Conservation (phyloP, 2,113 vertebrate species). For the Atlantisia rogersi region DNA sequence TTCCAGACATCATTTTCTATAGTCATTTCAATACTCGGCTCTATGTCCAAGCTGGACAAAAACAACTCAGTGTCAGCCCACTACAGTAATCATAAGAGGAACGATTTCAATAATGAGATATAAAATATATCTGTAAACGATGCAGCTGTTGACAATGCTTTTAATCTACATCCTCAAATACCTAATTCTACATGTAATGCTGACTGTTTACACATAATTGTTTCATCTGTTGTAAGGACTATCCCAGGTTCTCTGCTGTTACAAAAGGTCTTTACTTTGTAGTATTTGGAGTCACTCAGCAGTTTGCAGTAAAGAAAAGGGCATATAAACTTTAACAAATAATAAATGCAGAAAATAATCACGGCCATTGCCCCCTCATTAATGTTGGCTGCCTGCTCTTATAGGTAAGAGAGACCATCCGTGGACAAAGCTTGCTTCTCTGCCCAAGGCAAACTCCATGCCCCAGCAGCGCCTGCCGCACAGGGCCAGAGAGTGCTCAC, state of each 20-base stretch:
- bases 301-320: not conserved
- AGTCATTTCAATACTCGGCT: not conserved
- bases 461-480: not conserved
- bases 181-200: not conserved
- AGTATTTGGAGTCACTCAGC: not conserved
- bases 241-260: not conserved
- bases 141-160: not conserved
- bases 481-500: slow-evolving; percentile 37
- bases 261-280: not conserved
- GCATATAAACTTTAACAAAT: not conserved
- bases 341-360: not conserved
- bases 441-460: slow-evolving; percentile 24
- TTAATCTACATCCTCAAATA: not conserved
- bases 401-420: not conserved
- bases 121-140: not conserved
- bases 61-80: not conserved
- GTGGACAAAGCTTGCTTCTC: not conserved
- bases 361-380: not conserved
- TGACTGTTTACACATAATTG: not conserved
- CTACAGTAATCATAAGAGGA: not conserved
- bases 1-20: not conserved
- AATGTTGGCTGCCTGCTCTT: fast-evolving
- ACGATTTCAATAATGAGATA: not conserved
- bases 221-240: not conserved
- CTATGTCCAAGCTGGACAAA: not conserved